Conservation (phyloP, 1,140 invertebrate species). For the Macrobrachium rosenbergii region DNA sequence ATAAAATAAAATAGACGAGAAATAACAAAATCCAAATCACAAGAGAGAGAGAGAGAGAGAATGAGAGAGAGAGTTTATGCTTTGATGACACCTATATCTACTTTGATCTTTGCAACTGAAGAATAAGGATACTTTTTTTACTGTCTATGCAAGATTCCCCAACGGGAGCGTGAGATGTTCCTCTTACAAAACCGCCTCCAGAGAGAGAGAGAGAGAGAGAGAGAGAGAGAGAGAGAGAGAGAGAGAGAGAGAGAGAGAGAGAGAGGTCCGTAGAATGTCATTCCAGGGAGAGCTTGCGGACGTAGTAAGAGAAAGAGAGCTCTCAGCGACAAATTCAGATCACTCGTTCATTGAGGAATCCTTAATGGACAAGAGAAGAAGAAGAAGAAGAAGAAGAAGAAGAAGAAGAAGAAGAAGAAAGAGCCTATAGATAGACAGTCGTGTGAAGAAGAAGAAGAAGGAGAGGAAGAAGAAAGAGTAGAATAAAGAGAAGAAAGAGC, state of each 20-base stretch:
- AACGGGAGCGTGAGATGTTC: too few species aligned
- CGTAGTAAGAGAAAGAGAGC: too few species aligned
- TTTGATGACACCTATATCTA: too few species aligned
- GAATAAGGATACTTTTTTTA: too few species aligned
- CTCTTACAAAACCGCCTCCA: not conserved
- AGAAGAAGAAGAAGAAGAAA: constrained; percentile 4
- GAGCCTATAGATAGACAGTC: not conserved
- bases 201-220: constrained; percentile 17
- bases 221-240: constrained; percentile 12
- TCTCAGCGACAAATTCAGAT: too few species aligned
- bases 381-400: not conserved
- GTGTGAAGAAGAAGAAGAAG: not conserved
- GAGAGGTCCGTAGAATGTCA: too few species aligned
- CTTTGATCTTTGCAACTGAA: too few species aligned
- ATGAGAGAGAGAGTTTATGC: not conserved
- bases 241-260: not conserved
- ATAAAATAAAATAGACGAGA: too few species aligned
- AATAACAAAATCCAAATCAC: too few species aligned
- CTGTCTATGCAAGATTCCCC: too few species aligned
- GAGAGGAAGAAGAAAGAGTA: not conserved
- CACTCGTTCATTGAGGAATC: too few species aligned
- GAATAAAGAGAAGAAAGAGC: not conserved
- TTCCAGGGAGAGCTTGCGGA: too few species aligned
- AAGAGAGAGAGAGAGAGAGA: constrained; percentile 18
- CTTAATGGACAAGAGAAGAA: not conserved